phyloP scores from a whole-genome alignment of 2,888 invertebrate genomes.

The Euphydryas editha region DNA sequence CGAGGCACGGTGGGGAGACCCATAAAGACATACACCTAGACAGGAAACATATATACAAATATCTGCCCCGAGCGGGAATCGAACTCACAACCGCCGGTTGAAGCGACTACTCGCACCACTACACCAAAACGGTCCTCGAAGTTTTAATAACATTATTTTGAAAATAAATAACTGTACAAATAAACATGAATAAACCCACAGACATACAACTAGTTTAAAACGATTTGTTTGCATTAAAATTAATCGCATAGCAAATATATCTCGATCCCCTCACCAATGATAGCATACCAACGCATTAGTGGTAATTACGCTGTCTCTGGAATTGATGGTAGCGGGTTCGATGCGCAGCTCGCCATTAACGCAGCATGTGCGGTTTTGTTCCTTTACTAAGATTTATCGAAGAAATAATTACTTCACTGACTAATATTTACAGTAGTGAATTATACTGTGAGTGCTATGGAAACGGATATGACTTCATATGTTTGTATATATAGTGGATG shows the following conservation, averaged over 20 bases:
- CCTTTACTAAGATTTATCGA: conserved; percentile 16
- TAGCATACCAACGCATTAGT: conserved; percentile 28
- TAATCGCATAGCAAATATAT: conserved; percentile 12
- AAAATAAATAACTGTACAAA: background rate
- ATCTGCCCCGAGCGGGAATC: too few species aligned
- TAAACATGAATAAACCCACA: background rate
- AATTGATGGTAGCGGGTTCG: conserved; percentile 31
- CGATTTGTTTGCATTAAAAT: conserved; percentile 1
- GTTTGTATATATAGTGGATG: too few species aligned
- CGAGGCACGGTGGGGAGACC: too few species aligned
- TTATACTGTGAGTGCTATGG: background rate
- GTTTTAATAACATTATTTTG: too few species aligned
- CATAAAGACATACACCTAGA: too few species aligned
- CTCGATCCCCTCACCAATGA: background rate
- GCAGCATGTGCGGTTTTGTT: conserved; percentile 4
- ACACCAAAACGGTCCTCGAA: too few species aligned
- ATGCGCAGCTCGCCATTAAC: conserved; percentile 19
- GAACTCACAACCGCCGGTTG: too few species aligned
- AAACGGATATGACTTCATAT: background rate
- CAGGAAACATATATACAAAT: too few species aligned
- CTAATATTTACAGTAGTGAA: conserved; percentile 4
- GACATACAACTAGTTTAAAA: background rate
- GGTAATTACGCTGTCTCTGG: conserved; percentile 31
- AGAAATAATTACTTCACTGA: conserved; percentile 6
- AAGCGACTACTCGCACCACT: too few species aligned